Evolutionary conservation across 2,113 vertebrate genomes (phyloP), one percentile per base, ranked within the genome.

Genomic region (Ptilonorhynchus violaceus): DNA sequence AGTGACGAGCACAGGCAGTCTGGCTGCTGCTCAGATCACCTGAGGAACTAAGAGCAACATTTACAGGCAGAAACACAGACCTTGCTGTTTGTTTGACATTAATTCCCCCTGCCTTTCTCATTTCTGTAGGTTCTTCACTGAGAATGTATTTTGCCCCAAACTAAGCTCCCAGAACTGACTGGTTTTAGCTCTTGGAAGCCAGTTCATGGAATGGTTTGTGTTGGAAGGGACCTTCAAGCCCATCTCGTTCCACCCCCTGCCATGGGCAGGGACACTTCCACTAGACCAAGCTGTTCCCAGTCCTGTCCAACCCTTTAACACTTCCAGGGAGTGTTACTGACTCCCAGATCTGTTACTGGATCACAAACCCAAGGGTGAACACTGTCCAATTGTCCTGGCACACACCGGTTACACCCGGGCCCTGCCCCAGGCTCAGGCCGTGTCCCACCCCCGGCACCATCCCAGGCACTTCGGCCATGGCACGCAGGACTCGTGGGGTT

Each of bases 291-390:
- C 1, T 14, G 47, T 30, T 25, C 49, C 66, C 14, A 47, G 23
- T 10, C 44, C 41, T 4, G 4, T 4, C 23, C 55, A 53, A 0
- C 2, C 41, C n/a, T 6, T 20, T 2, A 5, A 4, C 5, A 2
- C 11, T 3, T 10, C 2, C 74, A 63, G 47, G 44, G 63, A 28
- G 15, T 13, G 53, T 3, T n/a, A 0, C 5, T 31, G 70, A 11
- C 35, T 8, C 37, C 47, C 49, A 17, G 13, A 11, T 15, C 18
- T 50, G 24, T 23, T 50, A 24, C 0, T 16, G 59, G 28, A 21
- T 4, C 42, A 8, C 30, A 64, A 27, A 15, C 5, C 2, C 39
- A 10, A 19, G 7, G 15, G 16, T 1, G 20, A 47, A 1, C 24
- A 6, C 15, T 24, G 44, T 8, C 30, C 23, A 7, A 37, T 41